Base-by-base conservation (phyloP, 1,140 invertebrate genomes). In the Drosophila parabipectinata region DNA sequence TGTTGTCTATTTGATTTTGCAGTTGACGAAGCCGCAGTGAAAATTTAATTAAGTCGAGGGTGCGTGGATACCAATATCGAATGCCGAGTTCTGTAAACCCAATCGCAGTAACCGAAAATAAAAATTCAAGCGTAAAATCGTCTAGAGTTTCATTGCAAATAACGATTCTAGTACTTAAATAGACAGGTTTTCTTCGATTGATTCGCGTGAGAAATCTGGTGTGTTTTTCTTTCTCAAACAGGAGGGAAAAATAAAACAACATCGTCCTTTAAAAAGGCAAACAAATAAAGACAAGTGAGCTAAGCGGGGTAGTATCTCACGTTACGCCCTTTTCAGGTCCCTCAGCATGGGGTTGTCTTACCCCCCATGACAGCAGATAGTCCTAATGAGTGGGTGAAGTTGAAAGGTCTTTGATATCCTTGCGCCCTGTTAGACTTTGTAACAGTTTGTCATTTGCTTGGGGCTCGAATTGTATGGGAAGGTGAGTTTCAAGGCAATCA, bases 11-110 rank as follows among this genome's bases (percentile, higher is more conserved):
- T 82, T 89, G 83, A 79, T 79, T 81, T 81, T 64, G 56, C 71
- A 41, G 73, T 82, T 83, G 72, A 77, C 79, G 83, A 89, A 88
- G 83, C 82, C 79, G 84, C 84, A 89, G 83, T 89, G 79, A 79
- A 88, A 88, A 88, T 88, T 88, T 88, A 88, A 88, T 88, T 88
- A 88, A 88, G 77, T 87, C 63, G 83, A 69, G 66, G 58, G 41
- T 59, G 63, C 52, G 47, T 62, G 61, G 56, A 74, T 55, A 73
- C 58, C 66, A 52, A 30, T 67, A 72, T 21, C 32, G 47, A 68
- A 69, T 69, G 3, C 44, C 15, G 44, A 47, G 9, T 3, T 7
- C 21, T 12, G 44, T 24, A 47, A 47, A 47, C 60, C 41, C 37
- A 61, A 52, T 50, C 48, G 48, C 30, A 57, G 68, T 54, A 72